Conservation (phyloP, 2,888 invertebrate genomes). For the Apoderus coryli region DNA sequence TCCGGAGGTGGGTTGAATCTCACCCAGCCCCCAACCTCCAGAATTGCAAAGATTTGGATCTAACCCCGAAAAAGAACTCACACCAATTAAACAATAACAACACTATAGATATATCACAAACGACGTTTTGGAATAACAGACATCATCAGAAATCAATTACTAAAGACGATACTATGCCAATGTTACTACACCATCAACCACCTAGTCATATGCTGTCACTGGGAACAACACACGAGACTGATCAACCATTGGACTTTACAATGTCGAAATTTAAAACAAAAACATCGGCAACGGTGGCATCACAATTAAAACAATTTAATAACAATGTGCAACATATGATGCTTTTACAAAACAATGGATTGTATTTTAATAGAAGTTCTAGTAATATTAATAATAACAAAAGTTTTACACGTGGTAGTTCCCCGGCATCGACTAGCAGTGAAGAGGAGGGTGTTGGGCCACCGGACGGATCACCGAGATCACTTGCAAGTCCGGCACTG, state of each 20-base stretch:
- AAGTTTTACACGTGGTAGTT: conserved; percentile 28
- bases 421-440: conserved; percentile 30
- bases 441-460: conserved; percentile 36
- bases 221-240: conserved; percentile 25
- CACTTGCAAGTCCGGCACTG: conserved; percentile 28
- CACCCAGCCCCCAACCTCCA: conserved; percentile 37
- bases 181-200: conserved; percentile 42
- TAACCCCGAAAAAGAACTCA: conserved; percentile 32
- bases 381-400: conserved; percentile 27
- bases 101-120: conserved; percentile 34
- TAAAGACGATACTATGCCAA: conserved; percentile 39
- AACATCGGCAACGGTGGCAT: conserved; percentile 26
- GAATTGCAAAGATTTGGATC: too few species aligned
- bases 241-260: conserved; percentile 62
- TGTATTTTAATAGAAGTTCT: conserved; percentile 29
- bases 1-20: conserved; percentile 44
- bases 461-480: conserved; percentile 29
- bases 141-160: conserved; percentile 22
- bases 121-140: conserved; percentile 26
- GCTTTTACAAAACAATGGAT: conserved; percentile 31
- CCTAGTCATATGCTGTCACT: conserved; percentile 35
- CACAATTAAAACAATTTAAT: conserved; percentile 30
- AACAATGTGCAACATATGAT: conserved; percentile 31
- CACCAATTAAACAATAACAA: conserved; percentile 35
- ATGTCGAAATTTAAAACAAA: conserved; percentile 42